Evolutionary conservation across 1,140 invertebrate species (phyloP), one percentile per base, ranked within the genome.

Genomic region (Diabrotica virgifera): DNA sequence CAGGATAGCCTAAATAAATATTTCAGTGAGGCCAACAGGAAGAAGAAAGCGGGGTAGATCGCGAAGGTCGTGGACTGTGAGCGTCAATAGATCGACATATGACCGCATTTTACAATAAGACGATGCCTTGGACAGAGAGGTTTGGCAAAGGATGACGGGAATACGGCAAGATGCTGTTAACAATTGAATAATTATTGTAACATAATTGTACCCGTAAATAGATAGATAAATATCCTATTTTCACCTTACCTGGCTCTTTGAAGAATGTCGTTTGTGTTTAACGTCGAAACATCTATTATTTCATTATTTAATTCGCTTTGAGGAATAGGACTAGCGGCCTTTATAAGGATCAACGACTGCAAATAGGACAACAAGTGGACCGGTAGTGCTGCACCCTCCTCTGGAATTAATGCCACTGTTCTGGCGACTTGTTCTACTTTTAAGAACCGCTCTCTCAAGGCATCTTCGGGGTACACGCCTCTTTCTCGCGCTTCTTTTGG

Each of bases 291-390:
- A 70, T 92, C 87, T 57, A 88, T 84, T 6, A 86, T 62, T 65
- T 87, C 81, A 76, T 93, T 87, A 14, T 87, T 83, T 37, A 92
- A 77, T 76, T 92, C 90, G 12, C 83, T 82, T 58, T 85, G 79
- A 0, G 90, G 85, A 64, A 92, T 88, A 63, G 85, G 82, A 78
- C 82, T 85, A 68, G 81, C 81, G 35, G 85, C 87, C 82, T 84
- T 89, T 46, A 87, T 72, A 35, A 92, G 79, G 51, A 93, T 80
- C 53, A 88, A 78, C 40, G 86, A 90, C 78, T 97, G 94, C 36
- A 97, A 71, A 82, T 92, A 97, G 1, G 95, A 97, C 5, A 97
- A 81, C 61, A 96, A 82, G 79, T 95, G 95, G 11, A 92, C 82
- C 7, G 90, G 87, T 14, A 97, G 78, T 2, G 86, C 82, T n/a